These are phyloP conservation scores for Actinopyga echinites DNA, from an alignment of 53 echinoderm and acorn worm species.

Conservation along the genomic window DNA sequence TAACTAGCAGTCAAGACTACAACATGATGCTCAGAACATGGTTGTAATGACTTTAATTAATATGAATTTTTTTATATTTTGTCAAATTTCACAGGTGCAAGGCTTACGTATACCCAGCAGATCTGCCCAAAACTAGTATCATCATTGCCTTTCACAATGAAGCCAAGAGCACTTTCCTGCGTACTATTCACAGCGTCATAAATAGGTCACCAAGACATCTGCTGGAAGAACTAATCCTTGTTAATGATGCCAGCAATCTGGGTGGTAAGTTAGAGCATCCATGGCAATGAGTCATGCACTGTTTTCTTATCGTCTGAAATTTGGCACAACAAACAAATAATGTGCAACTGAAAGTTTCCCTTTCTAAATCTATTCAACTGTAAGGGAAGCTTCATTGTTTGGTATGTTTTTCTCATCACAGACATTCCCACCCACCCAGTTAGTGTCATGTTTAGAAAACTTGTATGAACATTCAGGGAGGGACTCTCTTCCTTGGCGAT, in stretches of 20 bases:
- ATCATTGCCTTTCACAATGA: constrained; percentile 95
- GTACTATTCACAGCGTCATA: constrained; percentile 76
- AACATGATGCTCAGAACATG: no score
- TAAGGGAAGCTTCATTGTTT: no score
- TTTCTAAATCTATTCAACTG: no score
- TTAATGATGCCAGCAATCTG: constrained; percentile 77
- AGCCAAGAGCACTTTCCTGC: constrained; percentile 77
- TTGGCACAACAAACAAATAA: not conserved
- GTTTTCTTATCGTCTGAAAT: no score
- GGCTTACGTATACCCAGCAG: constrained; percentile 45
- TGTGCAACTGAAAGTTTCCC: not conserved
- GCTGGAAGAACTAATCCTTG: constrained; percentile 74
- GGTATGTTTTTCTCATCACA: not conserved
- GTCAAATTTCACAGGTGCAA: constrained; percentile 57
- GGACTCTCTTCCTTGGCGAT: no score
- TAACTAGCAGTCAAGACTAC: no score
- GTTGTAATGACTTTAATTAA: no score
- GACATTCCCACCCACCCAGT: no score
- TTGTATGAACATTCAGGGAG: no score
- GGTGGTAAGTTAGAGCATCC: constrained; percentile 33
- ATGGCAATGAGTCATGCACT: not conserved
- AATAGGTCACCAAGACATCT: constrained; percentile 68
- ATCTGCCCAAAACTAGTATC: constrained; percentile 71
- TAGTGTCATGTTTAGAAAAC: no score
- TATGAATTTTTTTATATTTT: no score